Percentiles rank a stretch among this genome's conserved stretches.
These are phyloP conservation scores for Motacilla tschutschensis DNA, from an alignment of 2,113 vertebrate species.

Conservation along the genomic window DNA sequence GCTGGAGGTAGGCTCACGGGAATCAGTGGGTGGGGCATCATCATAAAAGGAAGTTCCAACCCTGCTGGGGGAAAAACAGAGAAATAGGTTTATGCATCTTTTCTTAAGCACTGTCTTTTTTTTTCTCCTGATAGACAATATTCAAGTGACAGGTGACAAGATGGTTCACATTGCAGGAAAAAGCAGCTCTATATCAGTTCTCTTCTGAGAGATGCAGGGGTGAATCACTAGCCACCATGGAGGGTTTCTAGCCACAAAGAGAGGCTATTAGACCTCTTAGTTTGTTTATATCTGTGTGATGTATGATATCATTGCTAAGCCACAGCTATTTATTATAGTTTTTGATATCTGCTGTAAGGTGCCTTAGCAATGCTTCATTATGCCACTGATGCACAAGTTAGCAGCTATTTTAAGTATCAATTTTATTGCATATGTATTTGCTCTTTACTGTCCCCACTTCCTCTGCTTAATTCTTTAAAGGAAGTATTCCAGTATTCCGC, in stretches of 20 bases:
- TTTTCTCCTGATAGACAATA: background rate
- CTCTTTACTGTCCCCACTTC: constrained; percentile 7
- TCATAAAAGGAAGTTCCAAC: constrained; percentile 98
- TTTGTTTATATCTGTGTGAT: background rate
- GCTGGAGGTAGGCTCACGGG: constrained; percentile 98
- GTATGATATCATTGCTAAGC: background rate
- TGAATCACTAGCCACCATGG: background rate
- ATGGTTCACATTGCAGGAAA: background rate
- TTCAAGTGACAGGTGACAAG: constrained; percentile 2
- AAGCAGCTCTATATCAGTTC: background rate
- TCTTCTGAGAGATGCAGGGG: background rate
- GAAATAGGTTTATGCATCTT: background rate
- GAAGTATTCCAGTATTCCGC: background rate
- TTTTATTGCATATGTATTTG: background rate
- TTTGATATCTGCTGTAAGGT: background rate
- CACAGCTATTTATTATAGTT: background rate
- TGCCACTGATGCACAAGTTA: constrained; percentile 2
- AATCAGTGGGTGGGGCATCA: constrained; percentile 99
- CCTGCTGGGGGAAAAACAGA: constrained; percentile 66
- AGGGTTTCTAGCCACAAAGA: constrained; percentile 1
- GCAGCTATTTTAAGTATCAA: constrained; percentile 25
- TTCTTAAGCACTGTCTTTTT: background rate
- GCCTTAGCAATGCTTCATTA: background rate
- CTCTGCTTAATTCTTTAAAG: background rate
- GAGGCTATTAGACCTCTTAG: constrained; percentile 3